A percentile compares a stretch with the other conserved stretches of the same genome.
These are phyloP conservation scores for Metopia argyrocephala DNA, from an alignment of 2,888 invertebrate genomes.

Conservation along the genomic window DNA sequence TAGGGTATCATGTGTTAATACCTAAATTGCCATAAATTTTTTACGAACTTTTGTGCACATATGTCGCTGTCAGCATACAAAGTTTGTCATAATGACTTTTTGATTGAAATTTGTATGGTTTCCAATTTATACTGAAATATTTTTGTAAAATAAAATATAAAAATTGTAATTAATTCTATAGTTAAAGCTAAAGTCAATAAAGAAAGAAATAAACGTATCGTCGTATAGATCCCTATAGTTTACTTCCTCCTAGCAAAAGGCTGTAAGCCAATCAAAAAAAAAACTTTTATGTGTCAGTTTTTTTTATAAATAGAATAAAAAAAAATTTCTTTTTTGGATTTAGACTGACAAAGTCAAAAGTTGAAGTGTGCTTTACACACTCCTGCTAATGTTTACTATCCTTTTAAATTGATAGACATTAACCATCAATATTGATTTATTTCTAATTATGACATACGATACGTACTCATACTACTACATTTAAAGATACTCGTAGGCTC, in stretches of 20 bases:
- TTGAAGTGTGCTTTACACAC: conserved; percentile 3
- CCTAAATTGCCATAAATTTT: not conserved
- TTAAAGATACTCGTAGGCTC: not conserved
- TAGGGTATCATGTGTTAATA: no score
- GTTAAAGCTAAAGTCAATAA: no score
- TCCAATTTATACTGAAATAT: conserved; percentile 4
- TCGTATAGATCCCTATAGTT: no score
- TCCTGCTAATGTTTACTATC: not conserved
- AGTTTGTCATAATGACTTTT: conserved; percentile 48
- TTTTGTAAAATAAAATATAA: no score
- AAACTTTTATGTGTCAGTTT: no score
- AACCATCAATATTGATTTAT: conserved; percentile 57
- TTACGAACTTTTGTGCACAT: not conserved
- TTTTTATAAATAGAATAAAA: no score
- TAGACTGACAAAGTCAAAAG: conserved; percentile 30
- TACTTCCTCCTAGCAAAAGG: no score
- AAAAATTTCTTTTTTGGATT: no score
- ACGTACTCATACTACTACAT: not conserved
- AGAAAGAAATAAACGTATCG: no score
- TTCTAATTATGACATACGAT: conserved; percentile 55
- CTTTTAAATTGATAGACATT: conserved; percentile 2
- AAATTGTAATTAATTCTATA: no score
- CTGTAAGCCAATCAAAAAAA: no score
- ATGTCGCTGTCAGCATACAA: not conserved
- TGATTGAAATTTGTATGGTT: conserved; percentile 51